Conservation (phyloP, 2,113 vertebrate genomes). For the Psittacus erithacus region DNA sequence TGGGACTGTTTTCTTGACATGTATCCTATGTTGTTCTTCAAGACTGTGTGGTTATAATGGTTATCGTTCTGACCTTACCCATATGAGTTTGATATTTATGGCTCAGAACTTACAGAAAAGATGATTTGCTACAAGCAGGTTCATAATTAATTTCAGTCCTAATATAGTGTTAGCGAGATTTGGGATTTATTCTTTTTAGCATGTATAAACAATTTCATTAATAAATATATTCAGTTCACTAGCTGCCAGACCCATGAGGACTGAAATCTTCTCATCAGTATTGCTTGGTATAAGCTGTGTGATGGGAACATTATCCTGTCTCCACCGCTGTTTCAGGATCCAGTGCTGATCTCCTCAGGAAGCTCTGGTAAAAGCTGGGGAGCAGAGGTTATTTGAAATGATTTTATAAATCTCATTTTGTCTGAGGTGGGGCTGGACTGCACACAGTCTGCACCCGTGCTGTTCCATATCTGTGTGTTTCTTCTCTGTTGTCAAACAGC, state of each 20-base stretch:
- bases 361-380: not conserved
- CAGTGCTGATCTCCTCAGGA: not conserved
- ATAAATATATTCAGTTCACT: not conserved
- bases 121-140: not conserved
- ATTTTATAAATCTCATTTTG: constrained; percentile 4
- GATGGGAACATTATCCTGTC: not conserved
- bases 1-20: not conserved
- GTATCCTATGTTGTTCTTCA: not conserved
- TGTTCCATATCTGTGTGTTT: not conserved
- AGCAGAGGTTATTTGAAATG: not conserved
- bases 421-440: not conserved
- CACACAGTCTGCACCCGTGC: not conserved
- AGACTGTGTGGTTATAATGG: not conserved
- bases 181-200: not conserved
- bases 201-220: constrained; percentile 2
- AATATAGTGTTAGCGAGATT: not conserved
- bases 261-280: not conserved
- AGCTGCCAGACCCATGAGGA: not conserved
- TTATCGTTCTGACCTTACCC: not conserved
- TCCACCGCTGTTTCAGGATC: not conserved
- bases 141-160: constrained; percentile 24
- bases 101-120: not conserved
- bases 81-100: not conserved
- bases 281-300: not conserved
- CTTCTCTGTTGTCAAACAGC: constrained; percentile 18